Evolutionary conservation across 2,797 vertebrate genomes (phyloP).

Genomic region (Pteropus rufus): DNA sequence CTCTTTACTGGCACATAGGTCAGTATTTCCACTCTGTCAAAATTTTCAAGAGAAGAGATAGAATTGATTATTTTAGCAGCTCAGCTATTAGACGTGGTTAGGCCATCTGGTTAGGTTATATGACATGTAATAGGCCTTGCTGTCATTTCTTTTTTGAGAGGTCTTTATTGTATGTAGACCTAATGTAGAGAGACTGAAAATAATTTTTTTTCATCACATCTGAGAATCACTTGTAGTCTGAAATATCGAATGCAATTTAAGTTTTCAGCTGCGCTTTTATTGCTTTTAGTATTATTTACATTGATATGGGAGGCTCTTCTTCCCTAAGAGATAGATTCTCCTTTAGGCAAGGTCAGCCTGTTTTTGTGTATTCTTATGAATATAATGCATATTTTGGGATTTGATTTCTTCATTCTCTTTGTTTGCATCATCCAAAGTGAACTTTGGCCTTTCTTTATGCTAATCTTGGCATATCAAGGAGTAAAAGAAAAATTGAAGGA

Average conservation of each 20-base stretch:
- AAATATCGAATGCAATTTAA: slow-evolving; percentile 27
- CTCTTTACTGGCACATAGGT: not conserved
- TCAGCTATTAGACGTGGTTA: slow-evolving; percentile 46
- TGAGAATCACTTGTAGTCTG: not conserved
- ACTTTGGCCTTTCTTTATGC: slow-evolving; percentile 38
- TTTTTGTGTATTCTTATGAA: slow-evolving; percentile 50
- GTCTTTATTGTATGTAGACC: not conserved
- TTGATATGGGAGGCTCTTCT: not conserved
- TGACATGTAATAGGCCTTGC: not conserved
- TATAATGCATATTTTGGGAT: slow-evolving; percentile 27
- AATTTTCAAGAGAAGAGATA: not conserved
- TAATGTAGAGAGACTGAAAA: slow-evolving; percentile 13
- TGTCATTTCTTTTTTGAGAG: not conserved
- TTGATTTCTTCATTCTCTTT: slow-evolving; percentile 42
- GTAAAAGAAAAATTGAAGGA: slow-evolving; percentile 2
- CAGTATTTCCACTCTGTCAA: not conserved
- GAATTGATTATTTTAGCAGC: slow-evolving; percentile 20
- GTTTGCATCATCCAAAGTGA: slow-evolving; percentile 30
- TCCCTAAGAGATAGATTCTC: not conserved
- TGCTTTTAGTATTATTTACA: not conserved
- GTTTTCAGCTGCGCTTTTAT: not conserved
- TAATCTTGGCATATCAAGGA: slow-evolving; percentile 27
- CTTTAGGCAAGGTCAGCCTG: not conserved
- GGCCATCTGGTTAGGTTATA: not conserved
- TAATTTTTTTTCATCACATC: slow-evolving; percentile 1